A percentile compares a stretch with the other conserved stretches of the same genome.
Conservation (phyloP, 1,140 invertebrate genomes). For the Leptopilina clavipes region DNA sequence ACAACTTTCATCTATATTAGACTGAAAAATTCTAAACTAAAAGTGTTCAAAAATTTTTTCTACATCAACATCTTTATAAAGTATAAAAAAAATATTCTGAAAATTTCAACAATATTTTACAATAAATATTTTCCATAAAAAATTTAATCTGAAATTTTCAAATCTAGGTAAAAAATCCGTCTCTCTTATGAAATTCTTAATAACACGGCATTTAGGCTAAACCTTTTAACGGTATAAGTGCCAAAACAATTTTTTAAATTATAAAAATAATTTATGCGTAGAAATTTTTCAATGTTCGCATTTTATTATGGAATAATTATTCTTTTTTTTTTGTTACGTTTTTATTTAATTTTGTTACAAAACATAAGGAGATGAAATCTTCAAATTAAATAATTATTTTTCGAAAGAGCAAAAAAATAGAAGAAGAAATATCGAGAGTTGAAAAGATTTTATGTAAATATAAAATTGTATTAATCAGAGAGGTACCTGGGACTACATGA, state of each 20-base stretch:
- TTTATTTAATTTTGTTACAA: neutral
- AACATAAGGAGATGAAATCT: neutral
- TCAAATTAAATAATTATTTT: slow-evolving; percentile 33
- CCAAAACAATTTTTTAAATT: slow-evolving; percentile 46
- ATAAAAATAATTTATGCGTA: neutral
- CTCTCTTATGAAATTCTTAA: slow-evolving; percentile 14
- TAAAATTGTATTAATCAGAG: slow-evolving; percentile 50
- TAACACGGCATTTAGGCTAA: slow-evolving; percentile 30
- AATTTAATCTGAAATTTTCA: neutral
- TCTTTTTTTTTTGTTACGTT: neutral
- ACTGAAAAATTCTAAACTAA: slow-evolving; percentile 37
- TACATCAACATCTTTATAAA: neutral
- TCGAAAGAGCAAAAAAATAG: neutral
- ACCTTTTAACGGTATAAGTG: slow-evolving; percentile 48
- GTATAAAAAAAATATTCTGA: neutral
- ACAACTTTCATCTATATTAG: neutral
- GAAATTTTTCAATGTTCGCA: neutral
- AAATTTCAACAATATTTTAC: neutral
- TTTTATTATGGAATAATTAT: neutral
- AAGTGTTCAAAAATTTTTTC: slow-evolving; percentile 39
- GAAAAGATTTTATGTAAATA: slow-evolving; percentile 59
- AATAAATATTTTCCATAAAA: too few relatives aligned
- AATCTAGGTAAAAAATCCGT: neutral
- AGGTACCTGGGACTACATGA: slow-evolving; percentile 47
- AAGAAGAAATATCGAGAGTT: slow-evolving; percentile 38